These are phyloP conservation scores for Clanis bilineata DNA, from an alignment of 2,888 invertebrate genomes.

Conservation along the genomic window DNA sequence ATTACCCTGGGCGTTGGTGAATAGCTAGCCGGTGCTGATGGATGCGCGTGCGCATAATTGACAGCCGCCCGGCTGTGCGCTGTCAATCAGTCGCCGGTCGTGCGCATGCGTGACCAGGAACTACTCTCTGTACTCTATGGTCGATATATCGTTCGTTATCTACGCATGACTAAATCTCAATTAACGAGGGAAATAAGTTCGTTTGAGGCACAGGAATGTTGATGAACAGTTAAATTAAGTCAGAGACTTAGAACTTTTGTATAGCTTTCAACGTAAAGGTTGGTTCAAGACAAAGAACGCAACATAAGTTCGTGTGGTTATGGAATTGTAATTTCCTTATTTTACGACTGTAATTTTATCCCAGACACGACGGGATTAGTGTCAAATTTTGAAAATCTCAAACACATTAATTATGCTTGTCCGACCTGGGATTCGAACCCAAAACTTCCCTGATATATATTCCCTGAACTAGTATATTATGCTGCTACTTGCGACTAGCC, in stretches of 20 bases:
- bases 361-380: too few relatives aligned
- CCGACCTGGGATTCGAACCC: too few relatives aligned
- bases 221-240: neutral
- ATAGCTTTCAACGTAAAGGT: too few relatives aligned
- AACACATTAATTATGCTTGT: too few relatives aligned
- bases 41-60: conserved; percentile 53
- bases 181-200: neutral
- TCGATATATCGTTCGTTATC: neutral
- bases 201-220: neutral
- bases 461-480: too few relatives aligned
- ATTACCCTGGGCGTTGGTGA: neutral
- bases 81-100: conserved; percentile 34
- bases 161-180: neutral
- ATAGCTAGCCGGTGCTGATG: conserved; percentile 37
- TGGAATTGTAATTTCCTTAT: too few relatives aligned
- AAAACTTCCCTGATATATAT: too few relatives aligned
- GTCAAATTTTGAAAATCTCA: too few relatives aligned
- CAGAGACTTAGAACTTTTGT: too few relatives aligned
- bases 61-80: conserved; percentile 42
- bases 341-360: too few relatives aligned
- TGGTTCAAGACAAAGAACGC: neutral
- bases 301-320: too few relatives aligned
- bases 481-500: too few relatives aligned
- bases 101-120: conserved; percentile 14
- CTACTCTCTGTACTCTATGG: neutral